Conservation (phyloP, 2,888 invertebrate genomes). For the Ceriagrion tenellum region DNA sequence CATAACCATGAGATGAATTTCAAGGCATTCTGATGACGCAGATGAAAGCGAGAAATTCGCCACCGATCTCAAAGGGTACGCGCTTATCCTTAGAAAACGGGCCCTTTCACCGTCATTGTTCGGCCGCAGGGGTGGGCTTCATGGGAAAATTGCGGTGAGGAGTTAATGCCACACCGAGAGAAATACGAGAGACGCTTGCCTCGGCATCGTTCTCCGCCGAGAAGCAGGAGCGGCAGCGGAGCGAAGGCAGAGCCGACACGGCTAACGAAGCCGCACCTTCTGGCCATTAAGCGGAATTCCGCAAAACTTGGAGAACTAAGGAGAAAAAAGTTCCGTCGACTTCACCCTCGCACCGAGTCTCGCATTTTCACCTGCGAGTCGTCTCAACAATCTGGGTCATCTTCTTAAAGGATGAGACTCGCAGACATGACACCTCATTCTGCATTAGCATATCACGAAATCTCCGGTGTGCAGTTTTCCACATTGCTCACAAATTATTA, state of each 20-base stretch:
- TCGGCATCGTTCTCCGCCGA: not conserved
- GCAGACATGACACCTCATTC: too few species aligned
- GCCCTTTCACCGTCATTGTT: not conserved
- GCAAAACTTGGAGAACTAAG: not conserved
- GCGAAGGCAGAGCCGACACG: too few species aligned
- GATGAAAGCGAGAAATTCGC: not conserved
- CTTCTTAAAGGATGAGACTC: too few species aligned
- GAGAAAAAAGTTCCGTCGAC: not conserved
- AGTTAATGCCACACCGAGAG: not conserved
- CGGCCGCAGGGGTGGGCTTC: not conserved
- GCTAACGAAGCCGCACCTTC: not conserved
- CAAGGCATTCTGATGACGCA: too few species aligned
- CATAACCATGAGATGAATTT: too few species aligned
- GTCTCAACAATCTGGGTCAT: not conserved
- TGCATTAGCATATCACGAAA: too few species aligned
- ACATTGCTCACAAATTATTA: too few species aligned
- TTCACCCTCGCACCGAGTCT: too few species aligned
- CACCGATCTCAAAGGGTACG: not conserved
- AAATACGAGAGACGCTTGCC: not conserved
- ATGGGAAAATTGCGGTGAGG: not conserved
- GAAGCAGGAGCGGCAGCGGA: not conserved
- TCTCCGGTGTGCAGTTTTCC: too few species aligned
- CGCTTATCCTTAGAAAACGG: not conserved
- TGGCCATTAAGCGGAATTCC: not conserved
- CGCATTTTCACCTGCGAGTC: not conserved